Evolutionary conservation across 2,113 vertebrate species (phyloP).

Genomic region (Lepisosteus oculatus): DNA sequence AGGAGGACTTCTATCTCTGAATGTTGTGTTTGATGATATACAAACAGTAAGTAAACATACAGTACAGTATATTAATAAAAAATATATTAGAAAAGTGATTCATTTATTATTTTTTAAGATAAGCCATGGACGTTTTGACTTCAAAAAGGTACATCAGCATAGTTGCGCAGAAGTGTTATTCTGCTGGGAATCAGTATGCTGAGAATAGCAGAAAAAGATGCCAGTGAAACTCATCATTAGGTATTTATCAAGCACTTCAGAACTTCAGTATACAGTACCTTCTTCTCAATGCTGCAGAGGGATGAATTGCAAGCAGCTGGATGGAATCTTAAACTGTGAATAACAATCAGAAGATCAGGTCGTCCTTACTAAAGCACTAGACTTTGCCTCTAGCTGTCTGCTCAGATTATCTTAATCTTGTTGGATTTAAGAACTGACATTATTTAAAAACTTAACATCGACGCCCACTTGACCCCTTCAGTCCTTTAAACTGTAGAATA

Average conservation of each 20-base stretch:
- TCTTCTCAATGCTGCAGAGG: slow-evolving; percentile 31
- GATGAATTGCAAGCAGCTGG: slow-evolving; percentile 40
- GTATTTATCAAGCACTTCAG: slow-evolving; percentile 46
- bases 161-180: not conserved
- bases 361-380: no score
- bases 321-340: slow-evolving; percentile 34
- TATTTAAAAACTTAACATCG: no score
- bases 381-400: no score
- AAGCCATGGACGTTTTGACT: not conserved
- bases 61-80: no score
- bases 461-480: no score
- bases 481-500: no score
- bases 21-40: no score
- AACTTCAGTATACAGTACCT: slow-evolving; percentile 48
- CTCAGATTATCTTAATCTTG: no score
- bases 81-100: not conserved
- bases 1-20: no score
- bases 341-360: slow-evolving; percentile 43
- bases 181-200: not conserved
- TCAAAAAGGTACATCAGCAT: not conserved
- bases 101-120: not conserved
- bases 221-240: slow-evolving; percentile 49
- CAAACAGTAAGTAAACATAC: no score
- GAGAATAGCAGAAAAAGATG: slow-evolving; percentile 16
- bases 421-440: no score